Conservation (phyloP, 2,888 invertebrate genomes). For the Xiphydria camelus region DNA sequence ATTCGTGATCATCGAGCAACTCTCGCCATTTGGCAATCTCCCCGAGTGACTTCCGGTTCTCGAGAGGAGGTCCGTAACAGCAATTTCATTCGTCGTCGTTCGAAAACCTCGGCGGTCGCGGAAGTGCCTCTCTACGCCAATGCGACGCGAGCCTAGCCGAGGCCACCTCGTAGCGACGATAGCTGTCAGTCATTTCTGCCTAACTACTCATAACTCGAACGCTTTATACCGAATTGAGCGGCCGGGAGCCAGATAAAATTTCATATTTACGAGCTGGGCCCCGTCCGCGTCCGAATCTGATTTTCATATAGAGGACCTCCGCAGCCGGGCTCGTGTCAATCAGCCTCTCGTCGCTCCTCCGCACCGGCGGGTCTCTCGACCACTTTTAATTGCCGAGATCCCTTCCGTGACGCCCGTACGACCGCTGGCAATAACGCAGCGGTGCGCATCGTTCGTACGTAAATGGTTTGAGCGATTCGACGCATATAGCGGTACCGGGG, state of each 20-base stretch:
- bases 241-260: slow-evolving; percentile 19
- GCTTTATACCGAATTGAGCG: slow-evolving; percentile 15
- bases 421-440: slow-evolving; percentile 1
- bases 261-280: slow-evolving; percentile 22
- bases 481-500: slow-evolving; percentile 5
- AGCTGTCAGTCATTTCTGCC: slow-evolving; percentile 18
- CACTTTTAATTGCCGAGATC: slow-evolving; percentile 33
- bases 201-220: slow-evolving; percentile 21
- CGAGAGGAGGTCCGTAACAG: too few relatives aligned
- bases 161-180: slow-evolving; percentile 19
- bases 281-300: slow-evolving; percentile 8
- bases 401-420: background rate
- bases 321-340: slow-evolving; percentile 27
- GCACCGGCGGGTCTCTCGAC: slow-evolving; percentile 15
- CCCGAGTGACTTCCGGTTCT: too few relatives aligned
- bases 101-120: too few relatives aligned
- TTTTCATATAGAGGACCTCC: slow-evolving; percentile 10
- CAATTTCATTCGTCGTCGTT: too few relatives aligned
- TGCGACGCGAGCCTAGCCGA: slow-evolving; percentile 10
- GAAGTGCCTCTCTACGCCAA: slow-evolving; percentile 19
- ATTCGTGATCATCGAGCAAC: too few relatives aligned
- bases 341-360: slow-evolving; percentile 17
- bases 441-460: background rate
- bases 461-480: background rate
- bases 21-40: too few relatives aligned